Percentiles rank a stretch among this genome's conserved stretches.
These are phyloP conservation scores for Cataglyphis livida DNA, from an alignment of 2,888 invertebrate species.

Conservation along the genomic window DNA sequence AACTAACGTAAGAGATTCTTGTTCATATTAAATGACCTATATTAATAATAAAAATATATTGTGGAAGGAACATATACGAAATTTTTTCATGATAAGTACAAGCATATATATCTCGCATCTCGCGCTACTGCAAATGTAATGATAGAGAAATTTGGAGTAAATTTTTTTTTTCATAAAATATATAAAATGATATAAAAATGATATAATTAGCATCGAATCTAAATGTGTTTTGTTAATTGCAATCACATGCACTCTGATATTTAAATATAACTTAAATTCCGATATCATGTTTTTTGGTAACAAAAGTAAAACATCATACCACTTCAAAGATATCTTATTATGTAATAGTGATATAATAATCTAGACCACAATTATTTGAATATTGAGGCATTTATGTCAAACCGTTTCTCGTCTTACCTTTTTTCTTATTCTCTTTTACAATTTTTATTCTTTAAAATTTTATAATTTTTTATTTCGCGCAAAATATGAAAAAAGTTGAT, in stretches of 20 bases:
- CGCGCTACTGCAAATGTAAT: neutral
- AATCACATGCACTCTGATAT: neutral
- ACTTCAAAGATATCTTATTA: conserved; percentile 25
- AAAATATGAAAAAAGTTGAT: neutral
- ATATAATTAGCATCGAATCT: neutral
- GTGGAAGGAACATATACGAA: neutral
- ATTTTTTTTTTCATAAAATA: neutral
- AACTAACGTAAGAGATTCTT: neutral
- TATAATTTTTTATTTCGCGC: neutral
- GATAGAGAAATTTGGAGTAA: neutral
- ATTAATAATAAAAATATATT: neutral
- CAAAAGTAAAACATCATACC: conserved; percentile 29
- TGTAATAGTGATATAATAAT: conserved; percentile 9
- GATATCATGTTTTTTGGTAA: conserved; percentile 3
- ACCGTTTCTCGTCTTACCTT: neutral
- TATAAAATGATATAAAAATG: neutral
- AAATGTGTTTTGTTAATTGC: neutral
- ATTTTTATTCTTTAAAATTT: neutral
- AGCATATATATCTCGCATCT: neutral
- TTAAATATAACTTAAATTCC: neutral
- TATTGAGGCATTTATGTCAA: neutral
- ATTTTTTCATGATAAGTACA: neutral
- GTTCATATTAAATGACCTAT: neutral
- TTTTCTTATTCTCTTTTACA: neutral
- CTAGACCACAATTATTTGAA: neutral